Conservation (phyloP, 2,888 invertebrate genomes). For the Clusia tigrina region DNA sequence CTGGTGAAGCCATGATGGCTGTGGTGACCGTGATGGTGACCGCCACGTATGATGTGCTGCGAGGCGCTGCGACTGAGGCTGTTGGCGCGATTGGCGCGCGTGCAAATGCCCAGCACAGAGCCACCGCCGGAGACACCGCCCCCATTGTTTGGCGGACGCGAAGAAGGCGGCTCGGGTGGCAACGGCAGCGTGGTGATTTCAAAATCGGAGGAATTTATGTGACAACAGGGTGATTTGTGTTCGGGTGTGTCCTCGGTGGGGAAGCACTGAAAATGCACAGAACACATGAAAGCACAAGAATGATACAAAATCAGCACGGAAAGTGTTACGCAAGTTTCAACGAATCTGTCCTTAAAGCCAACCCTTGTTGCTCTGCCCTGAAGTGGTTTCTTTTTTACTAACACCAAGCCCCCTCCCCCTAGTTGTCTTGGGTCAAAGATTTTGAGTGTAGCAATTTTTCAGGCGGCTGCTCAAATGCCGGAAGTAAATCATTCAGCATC, state of each 20-base stretch:
- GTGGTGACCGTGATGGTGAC: conserved; percentile 34
- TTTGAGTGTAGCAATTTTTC: conserved; percentile 15
- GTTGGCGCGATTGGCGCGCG: conserved; percentile 54
- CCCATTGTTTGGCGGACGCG: conserved; percentile 52
- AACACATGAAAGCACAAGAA: conserved; percentile 18
- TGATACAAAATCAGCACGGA: not conserved
- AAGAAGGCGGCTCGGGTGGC: conserved; percentile 62
- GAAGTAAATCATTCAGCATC: conserved; percentile 51
- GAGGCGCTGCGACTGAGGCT: conserved; percentile 56
- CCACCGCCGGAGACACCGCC: conserved; percentile 48
- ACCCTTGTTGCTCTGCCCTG: too few species aligned
- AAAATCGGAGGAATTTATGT: conserved; percentile 62
- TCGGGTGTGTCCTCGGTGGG: conserved; percentile 60
- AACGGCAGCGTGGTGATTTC: conserved; percentile 63
- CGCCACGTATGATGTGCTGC: conserved; percentile 43
- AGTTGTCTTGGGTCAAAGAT: not conserved
- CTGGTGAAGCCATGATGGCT: conserved; percentile 38
- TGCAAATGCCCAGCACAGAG: conserved; percentile 56
- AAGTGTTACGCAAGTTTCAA: too few species aligned
- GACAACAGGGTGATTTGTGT: conserved; percentile 61
- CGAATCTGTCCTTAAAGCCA: too few species aligned
- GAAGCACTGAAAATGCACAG: conserved; percentile 55
- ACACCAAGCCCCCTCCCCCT: too few species aligned
- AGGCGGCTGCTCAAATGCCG: conserved; percentile 31
- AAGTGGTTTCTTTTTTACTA: too few species aligned